Evolutionary conservation across 2,797 vertebrate genomes (phyloP).

Genomic region (Apodemus agrarius): DNA sequence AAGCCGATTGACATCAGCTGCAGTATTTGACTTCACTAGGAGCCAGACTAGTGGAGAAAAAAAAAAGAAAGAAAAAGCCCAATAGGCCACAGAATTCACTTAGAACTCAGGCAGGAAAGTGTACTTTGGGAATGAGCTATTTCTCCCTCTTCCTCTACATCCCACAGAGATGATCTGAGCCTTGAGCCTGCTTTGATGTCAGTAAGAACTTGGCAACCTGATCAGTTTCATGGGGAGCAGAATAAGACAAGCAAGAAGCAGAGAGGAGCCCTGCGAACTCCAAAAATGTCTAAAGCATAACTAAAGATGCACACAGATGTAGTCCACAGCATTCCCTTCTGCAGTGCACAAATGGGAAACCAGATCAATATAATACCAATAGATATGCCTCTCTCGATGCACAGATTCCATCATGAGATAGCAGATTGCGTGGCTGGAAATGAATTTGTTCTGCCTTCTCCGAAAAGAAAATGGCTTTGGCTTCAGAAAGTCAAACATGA

Average conservation of each 20-base stretch:
- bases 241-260: conserved; percentile 77
- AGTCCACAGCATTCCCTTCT: neutral
- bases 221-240: conserved; percentile 75
- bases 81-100: conserved; percentile 75
- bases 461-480: conserved; percentile 78
- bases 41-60: conserved; percentile 18
- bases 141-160: conserved; percentile 80
- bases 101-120: conserved; percentile 72
- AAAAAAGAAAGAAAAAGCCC: conserved; percentile 18
- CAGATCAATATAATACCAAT: conserved; percentile 45
- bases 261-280: conserved; percentile 69
- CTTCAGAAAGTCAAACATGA: conserved; percentile 69
- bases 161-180: conserved; percentile 82
- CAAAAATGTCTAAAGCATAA: conserved; percentile 68
- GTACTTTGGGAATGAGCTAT: conserved; percentile 74
- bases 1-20: conserved; percentile 75
- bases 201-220: conserved; percentile 81
- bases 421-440: conserved; percentile 70
- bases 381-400: conserved; percentile 64
- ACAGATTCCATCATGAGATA: conserved; percentile 61
- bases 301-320: conserved; percentile 59
- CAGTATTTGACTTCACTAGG: conserved; percentile 73
- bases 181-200: conserved; percentile 81
- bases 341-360: conserved; percentile 48
- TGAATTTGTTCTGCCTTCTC: conserved; percentile 59